Evolutionary conservation across 1,140 invertebrate species (phyloP), one percentile per base, ranked within the genome.

Genomic region (Eupristina koningsbergeri): DNA sequence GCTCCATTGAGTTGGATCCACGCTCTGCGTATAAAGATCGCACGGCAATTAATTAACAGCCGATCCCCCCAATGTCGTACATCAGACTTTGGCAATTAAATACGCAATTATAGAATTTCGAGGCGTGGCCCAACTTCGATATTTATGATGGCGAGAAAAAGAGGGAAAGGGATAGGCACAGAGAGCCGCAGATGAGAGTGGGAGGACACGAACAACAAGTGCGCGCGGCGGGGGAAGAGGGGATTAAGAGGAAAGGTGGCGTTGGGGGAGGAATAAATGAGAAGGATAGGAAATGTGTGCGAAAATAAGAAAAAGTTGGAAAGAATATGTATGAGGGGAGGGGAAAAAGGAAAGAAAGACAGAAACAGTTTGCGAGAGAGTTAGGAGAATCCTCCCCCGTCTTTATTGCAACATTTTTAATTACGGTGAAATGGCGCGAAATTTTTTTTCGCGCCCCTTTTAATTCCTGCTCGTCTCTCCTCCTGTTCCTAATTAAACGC

Each of bases 91-190:
- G 86, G 87, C 88, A 89, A 90, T 90, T 89, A 90, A 90, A 87
- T 87, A 84, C 87, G 87, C 87, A 90, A 90, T 90, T 90, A 90
- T 89, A 90, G 87, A 89, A 89, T 89, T 86, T 86, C 69, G 82
- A 88, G 89, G 89, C 88, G 89, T 88, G 89, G 86, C 87, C 15
- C 47, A 22, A 29, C 64, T 45, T 31, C 64, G 79, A 85, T 85
- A 85, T 85, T 85, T 85, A 85, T 77, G 79, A 83, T 69, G 29
- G 29, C 71, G 58, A 64, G 50, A 41, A 36, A 61, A 31, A n/a
- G 50, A 73, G 58, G 13, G 61, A 36, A n/a, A 71, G 47, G 31
- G 29, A 17, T 29, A 11, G 6, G 47, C 26, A 45, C 15, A 67
- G 7, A 5, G 47, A 45, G 22, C 2, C 41, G 39, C 1, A 15